Percentiles rank a stretch among this genome's conserved stretches.
Conservation (phyloP, 2,888 invertebrate species). For the Urechis unicinctus region DNA sequence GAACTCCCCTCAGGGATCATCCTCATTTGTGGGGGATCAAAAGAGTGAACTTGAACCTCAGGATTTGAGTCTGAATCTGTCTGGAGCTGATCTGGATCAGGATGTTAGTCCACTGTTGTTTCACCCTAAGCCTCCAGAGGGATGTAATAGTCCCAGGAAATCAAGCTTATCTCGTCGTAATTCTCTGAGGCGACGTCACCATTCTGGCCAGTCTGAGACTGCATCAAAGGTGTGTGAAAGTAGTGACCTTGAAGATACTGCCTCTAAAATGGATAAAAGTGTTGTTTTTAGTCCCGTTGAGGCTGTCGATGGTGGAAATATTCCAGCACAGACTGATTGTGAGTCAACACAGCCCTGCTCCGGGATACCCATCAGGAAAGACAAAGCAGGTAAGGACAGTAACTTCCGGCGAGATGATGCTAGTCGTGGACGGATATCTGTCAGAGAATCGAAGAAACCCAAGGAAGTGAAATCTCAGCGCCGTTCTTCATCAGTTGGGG, state of each 20-base stretch:
- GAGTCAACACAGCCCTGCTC: too few relatives aligned
- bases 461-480: constrained; percentile 1
- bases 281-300: background rate
- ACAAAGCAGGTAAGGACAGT: background rate
- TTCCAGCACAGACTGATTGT: too few relatives aligned
- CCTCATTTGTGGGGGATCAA: background rate
- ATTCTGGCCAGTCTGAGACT: constrained; percentile 2
- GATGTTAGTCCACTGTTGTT: background rate
- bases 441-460: constrained; percentile 3
- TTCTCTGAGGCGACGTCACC: constrained; percentile 2
- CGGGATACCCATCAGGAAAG: too few relatives aligned
- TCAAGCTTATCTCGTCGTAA: background rate
- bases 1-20: background rate
- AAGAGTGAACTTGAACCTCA: background rate
- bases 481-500: constrained; percentile 12
- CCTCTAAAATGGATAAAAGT: background rate
- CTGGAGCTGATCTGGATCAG: background rate
- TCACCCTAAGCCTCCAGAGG: constrained; percentile 8
- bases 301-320: background rate
- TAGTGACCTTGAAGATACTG: background rate
- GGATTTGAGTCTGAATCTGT: too few relatives aligned
- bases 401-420: too few relatives aligned
- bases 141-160: background rate
- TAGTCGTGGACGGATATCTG: constrained; percentile 9
- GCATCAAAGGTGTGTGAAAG: background rate